phyloP scores from a whole-genome alignment of 2,888 invertebrate species.

The Athalia cordata region DNA sequence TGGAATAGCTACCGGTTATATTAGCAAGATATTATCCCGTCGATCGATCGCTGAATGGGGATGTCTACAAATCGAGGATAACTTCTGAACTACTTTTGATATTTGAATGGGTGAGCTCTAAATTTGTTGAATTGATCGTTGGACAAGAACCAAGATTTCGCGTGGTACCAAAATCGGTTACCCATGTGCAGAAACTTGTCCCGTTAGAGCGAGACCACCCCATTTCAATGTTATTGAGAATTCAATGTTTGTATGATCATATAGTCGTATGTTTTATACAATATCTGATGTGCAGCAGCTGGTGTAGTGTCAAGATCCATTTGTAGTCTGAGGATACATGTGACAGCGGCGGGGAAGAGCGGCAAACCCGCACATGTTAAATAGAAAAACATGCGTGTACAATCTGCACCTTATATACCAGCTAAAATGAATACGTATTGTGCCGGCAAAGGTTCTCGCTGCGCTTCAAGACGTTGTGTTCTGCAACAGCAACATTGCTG shows the following conservation, averaged over 20 bases:
- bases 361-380: no score
- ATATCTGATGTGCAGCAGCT: slow-evolving; percentile 14
- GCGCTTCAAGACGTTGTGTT: neutral
- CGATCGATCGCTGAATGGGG: neutral
- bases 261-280: neutral
- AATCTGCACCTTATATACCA: no score
- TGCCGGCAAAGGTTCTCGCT: neutral
- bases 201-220: no score
- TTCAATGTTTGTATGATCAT: no score
- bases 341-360: neutral
- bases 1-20: neutral
- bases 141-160: no score
- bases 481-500: neutral
- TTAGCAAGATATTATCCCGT: neutral
- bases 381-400: no score
- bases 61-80: neutral
- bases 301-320: slow-evolving; percentile 11
- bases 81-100: no score
- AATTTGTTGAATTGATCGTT: no score
- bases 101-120: no score
- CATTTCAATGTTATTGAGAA: no score
- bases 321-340: slow-evolving; percentile 38
- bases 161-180: no score
- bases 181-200: no score
- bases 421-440: slow-evolving; percentile 2